Evolutionary conservation across 2,113 vertebrate species (phyloP), one percentile per base, ranked within the genome.

Genomic region (Xerus inauris): DNA sequence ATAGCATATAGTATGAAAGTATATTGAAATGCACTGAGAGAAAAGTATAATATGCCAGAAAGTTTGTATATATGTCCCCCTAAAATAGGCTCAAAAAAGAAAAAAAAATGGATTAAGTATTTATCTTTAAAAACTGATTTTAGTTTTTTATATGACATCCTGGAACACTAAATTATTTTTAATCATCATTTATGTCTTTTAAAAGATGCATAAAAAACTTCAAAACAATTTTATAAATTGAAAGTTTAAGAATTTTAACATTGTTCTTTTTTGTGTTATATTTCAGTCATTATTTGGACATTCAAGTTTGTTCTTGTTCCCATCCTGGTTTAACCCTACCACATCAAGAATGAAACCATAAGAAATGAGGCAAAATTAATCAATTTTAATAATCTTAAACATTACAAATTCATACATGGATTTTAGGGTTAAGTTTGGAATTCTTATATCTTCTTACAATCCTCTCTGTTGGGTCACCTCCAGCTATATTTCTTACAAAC

Each of bases 221-320:
- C 57, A 35, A 49, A 71, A 65, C 62, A 71, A 22, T 22, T 32
- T 28, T 67, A 89, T 17, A 76, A 95, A 28, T 35, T 71, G 14
- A 80, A 47, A 75, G 73, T 83, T 89, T 80, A 73, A 65, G 9
- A 86, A 83, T 83, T 72, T 96, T 90, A 83, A 84, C 28, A 82
- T 75, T 49, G 3, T 42, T 72, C 24, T 79, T 81, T 81, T 71
- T 4, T 67, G 28, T 38, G 9, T 32, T 91, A 38, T 42, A 83
- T 38, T 87, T 83, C 20, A 72, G 51, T 28, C 64, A 88, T 49
- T 69, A 82, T 51, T 86, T 83, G 69, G 16, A 54, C 28, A 80
- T 67, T 76, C 47, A 8, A 76, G 14, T 69, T 51, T 8, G 26
- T 49, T 40, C 2, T 54, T 87, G 76, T 77, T 64, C 16, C 32